phyloP scores from a whole-genome alignment of 2,888 invertebrate genomes.

The Sisyra terminalis region DNA sequence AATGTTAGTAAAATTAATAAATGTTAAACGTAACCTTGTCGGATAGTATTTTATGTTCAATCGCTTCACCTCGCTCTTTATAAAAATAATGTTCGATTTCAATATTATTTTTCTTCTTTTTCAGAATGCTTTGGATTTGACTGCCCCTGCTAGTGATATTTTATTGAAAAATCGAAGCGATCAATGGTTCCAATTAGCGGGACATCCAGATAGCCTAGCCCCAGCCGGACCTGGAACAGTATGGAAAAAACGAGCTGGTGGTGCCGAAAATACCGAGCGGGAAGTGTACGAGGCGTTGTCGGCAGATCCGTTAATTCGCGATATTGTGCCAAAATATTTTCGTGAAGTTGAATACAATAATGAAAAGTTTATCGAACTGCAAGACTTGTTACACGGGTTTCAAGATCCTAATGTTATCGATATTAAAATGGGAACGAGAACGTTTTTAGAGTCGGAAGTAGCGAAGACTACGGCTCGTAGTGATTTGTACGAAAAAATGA shows the following conservation, averaged over 20 bases:
- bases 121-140: constrained; percentile 81
- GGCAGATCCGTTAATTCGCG: constrained; percentile 50
- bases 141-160: constrained; percentile 79
- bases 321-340: constrained; percentile 70
- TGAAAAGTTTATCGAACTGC: constrained; percentile 83
- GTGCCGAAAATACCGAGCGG: constrained; percentile 55
- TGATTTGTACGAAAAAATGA: constrained; percentile 93
- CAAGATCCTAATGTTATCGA: constrained; percentile 91
- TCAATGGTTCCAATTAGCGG: constrained; percentile 83
- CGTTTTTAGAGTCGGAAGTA: constrained; percentile 91
- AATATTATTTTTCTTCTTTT: too few relatives aligned
- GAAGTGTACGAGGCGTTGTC: constrained; percentile 65
- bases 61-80: too few relatives aligned
- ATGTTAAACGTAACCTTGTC: too few relatives aligned
- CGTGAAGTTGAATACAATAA: constrained; percentile 64
- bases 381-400: constrained; percentile 84
- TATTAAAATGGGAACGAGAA: constrained; percentile 91
- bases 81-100: too few relatives aligned
- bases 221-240: constrained; percentile 87
- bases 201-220: constrained; percentile 83
- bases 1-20: too few relatives aligned
- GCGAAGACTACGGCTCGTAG: constrained; percentile 65
- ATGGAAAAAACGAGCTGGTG: constrained; percentile 70
- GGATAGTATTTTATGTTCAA: too few relatives aligned
- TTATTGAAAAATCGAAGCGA: constrained; percentile 50